Base-by-base conservation (phyloP, 2,113 vertebrate genomes). In the Hippolais icterina region DNA sequence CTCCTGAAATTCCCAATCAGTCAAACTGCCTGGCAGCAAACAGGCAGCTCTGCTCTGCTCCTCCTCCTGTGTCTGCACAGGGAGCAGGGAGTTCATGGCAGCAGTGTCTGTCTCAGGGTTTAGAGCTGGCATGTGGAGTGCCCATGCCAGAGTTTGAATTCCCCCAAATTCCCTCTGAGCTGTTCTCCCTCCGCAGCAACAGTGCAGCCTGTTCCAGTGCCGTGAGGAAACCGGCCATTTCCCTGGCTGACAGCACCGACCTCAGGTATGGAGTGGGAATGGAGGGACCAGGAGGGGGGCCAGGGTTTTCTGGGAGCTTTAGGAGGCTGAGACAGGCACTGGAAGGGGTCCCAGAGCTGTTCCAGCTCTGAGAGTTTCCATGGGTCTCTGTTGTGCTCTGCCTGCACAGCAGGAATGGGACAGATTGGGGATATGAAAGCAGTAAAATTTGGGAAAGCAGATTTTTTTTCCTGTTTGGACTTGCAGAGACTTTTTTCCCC, bases 231-330 rank as follows among this genome's bases (percentile, higher is more conserved):
- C 99, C 99, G 2, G 99, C 99, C 71, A 99, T 99, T 97, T 99
- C 99, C 77, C 97, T 99, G 71, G 99, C 99, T 10, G 99, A 99
- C 96, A 99, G 99, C 98, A 99, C 99, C 1, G 99, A 99, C 91
- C 98, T 99, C 75, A 98, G 99, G 99, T 37, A 63, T 28, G 79
- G 14, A 41, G 4, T 24, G 61, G 29, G 7, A 41, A 0, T 11
- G 25, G 41, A 4, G 31, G 17, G 3, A 8, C 12, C 19, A 7
- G 8, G 22, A 37, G 53, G 2, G 44, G 12, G 1, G 13, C 3
- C 41, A 35, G 47, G 21, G 5, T 31, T 31, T 76, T 11, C n/a
- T 47, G 49, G 54, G n/a, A 72, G 37, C 52, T 89, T 21, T n/a
- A 54, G 49, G 11, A 56, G 6, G 8, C 60, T 60, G 27, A 47